Evolutionary conservation across 2,888 invertebrate species (phyloP).

Genomic region (Andrena fulva): DNA sequence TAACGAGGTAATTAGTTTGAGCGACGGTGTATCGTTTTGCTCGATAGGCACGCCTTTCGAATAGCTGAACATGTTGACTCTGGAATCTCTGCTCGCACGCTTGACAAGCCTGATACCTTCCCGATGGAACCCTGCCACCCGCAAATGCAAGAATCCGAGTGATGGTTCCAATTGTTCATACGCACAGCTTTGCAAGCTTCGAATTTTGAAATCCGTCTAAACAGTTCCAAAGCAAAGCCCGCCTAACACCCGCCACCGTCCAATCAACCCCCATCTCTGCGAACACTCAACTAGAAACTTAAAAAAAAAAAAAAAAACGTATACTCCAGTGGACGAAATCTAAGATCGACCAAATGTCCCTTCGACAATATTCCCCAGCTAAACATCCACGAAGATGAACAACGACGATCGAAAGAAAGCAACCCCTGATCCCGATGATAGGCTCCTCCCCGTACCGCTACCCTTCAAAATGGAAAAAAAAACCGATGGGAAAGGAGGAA

Average conservation of each 20-base stretch:
- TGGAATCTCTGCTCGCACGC: not conserved
- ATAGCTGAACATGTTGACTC: slow-evolving; percentile 1
- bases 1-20: slow-evolving; percentile 74
- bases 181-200: no score
- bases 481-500: not conserved
- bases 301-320: not conserved
- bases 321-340: not conserved
- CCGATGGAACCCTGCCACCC: not conserved
- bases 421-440: slow-evolving; percentile 25
- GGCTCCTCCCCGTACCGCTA: slow-evolving; percentile 1
- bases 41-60: slow-evolving; percentile 3
- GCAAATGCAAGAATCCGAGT: not conserved
- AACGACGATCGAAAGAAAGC: slow-evolving; percentile 26
- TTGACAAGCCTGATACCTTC: slow-evolving; percentile 20
- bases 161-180: not conserved
- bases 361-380: not conserved
- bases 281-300: not conserved
- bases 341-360: slow-evolving; percentile 2
- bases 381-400: not conserved
- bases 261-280: slow-evolving; percentile 17
- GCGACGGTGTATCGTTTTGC: slow-evolving; percentile 46
- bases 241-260: not conserved
- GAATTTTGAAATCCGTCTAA: not conserved
- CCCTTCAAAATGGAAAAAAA: slow-evolving; percentile 1
- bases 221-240: not conserved